Evolutionary conservation across 37 sponge, comb jelly and placozoan genomes (phyloP).

Genomic region (Bolinopsis microptera): DNA sequence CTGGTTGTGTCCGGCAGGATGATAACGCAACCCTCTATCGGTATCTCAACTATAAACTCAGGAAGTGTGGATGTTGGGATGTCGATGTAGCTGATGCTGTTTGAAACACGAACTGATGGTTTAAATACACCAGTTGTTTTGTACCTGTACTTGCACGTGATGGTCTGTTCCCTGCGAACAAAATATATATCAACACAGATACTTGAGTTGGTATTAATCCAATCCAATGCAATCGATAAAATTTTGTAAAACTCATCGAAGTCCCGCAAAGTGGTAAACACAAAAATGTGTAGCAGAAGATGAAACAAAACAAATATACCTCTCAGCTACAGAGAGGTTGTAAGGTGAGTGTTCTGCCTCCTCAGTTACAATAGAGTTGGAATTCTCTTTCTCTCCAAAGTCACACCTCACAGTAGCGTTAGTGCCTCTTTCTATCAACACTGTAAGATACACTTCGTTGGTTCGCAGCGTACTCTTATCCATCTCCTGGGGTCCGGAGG

Average conservation of each 20-base stretch:
- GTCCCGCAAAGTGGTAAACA: no score
- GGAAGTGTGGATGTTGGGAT: background rate
- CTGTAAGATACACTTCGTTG: constrained; percentile 38
- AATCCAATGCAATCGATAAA: no score
- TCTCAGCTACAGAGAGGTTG: background rate
- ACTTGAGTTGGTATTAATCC: no score
- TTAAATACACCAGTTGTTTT: constrained; percentile 2
- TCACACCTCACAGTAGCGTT: constrained; percentile 59
- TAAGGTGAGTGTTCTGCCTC: constrained; percentile 32
- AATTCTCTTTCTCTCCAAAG: constrained; percentile 25
- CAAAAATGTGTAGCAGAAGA: no score
- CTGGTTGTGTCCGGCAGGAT: background rate
- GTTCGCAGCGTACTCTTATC: constrained; percentile 19
- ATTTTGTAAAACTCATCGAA: no score
- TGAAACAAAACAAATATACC: background rate
- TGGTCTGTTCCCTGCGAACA: background rate
- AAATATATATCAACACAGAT: no score
- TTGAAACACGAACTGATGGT: background rate
- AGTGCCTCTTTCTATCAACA: constrained; percentile 16
- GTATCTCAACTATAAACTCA: background rate
- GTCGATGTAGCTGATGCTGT: constrained; percentile 12
- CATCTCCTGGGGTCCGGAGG: background rate
- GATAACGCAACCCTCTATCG: background rate
- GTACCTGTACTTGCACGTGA: constrained; percentile 50
- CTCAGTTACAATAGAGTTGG: constrained; percentile 1